A percentile compares a stretch with the other conserved stretches of the same genome.
Evolutionary conservation across 2,797 vertebrate species (phyloP).

Genomic region (Etheostoma perlongum): DNA sequence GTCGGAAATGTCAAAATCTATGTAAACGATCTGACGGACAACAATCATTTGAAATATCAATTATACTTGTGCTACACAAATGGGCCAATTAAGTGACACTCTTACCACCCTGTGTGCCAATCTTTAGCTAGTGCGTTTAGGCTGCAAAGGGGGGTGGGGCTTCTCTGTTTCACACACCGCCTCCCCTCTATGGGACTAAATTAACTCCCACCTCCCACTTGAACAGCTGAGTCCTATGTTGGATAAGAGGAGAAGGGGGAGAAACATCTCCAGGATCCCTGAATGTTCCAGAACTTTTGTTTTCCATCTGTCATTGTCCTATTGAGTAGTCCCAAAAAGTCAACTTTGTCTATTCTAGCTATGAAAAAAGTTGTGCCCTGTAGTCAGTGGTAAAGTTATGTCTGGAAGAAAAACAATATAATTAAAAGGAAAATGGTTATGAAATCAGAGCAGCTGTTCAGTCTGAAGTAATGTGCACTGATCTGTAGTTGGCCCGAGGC

Average conservation of each 20-base stretch:
- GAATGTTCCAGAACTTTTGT: not conserved
- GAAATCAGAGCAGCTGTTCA: not conserved
- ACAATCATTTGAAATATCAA: too few species aligned
- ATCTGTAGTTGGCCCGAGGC: too few species aligned
- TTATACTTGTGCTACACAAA: too few species aligned
- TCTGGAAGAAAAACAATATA: not conserved
- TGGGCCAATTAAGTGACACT: too few species aligned
- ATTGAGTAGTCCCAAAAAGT: not conserved
- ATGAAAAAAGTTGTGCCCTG: not conserved
- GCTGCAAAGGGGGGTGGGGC: not conserved
- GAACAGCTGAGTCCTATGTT: slow-evolving; percentile 53
- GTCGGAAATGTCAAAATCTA: too few species aligned
- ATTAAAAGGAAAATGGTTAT: not conserved
- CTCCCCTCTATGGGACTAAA: slow-evolving; percentile 32
- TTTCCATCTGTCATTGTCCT: not conserved
- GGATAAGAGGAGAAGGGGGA: not conserved
- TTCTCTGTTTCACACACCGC: slow-evolving; percentile 19
- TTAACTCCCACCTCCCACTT: slow-evolving; percentile 32
- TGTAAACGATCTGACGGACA: too few species aligned
- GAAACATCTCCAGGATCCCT: not conserved
- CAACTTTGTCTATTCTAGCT: not conserved
- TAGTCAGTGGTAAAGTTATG: not conserved
- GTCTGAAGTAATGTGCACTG: not conserved
- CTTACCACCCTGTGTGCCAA: too few species aligned
- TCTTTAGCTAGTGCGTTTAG: too few species aligned